phyloP scores from a whole-genome alignment of 2,113 vertebrate species.

The Poeciliopsis turrubarensis region DNA sequence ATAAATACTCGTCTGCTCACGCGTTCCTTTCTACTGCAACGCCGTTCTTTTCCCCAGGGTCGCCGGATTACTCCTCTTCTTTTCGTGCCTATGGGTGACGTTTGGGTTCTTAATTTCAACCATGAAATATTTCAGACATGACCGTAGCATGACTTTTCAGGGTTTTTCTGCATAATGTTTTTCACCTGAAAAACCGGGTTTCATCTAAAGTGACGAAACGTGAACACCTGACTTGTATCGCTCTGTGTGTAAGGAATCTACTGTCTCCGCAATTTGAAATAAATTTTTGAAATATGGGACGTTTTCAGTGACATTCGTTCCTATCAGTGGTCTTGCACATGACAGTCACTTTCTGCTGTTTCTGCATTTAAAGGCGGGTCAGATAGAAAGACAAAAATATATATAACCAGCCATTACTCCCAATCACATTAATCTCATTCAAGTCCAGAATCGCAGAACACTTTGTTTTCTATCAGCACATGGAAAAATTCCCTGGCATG shows the following conservation, averaged over 20 bases:
- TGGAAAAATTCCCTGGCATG: constrained; percentile 71
- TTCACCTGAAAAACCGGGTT: background rate
- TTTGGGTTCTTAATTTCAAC: background rate
- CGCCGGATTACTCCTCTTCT: background rate
- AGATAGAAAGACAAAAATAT: background rate
- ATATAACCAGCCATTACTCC: constrained; percentile 10
- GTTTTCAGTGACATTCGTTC: background rate
- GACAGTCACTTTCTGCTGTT: background rate
- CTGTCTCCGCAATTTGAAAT: background rate
- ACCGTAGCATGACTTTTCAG: too few species aligned
- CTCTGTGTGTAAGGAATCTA: background rate
- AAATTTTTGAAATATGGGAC: background rate
- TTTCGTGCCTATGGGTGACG: background rate
- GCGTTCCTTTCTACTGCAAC: too few species aligned
- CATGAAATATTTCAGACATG: background rate
- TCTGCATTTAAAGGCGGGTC: background rate
- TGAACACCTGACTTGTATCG: too few species aligned
- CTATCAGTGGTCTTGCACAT: background rate
- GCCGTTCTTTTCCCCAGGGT: too few species aligned
- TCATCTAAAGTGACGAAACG: too few species aligned
- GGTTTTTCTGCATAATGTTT: background rate
- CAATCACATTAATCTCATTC: constrained; percentile 12
- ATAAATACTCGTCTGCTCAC: too few species aligned
- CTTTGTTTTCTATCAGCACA: constrained; percentile 58
- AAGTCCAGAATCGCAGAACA: constrained; percentile 35